Percentiles rank a stretch among this genome's conserved stretches.
Conservation (phyloP, 2,888 invertebrate genomes). For the Sepioteuthis lessoniana region DNA sequence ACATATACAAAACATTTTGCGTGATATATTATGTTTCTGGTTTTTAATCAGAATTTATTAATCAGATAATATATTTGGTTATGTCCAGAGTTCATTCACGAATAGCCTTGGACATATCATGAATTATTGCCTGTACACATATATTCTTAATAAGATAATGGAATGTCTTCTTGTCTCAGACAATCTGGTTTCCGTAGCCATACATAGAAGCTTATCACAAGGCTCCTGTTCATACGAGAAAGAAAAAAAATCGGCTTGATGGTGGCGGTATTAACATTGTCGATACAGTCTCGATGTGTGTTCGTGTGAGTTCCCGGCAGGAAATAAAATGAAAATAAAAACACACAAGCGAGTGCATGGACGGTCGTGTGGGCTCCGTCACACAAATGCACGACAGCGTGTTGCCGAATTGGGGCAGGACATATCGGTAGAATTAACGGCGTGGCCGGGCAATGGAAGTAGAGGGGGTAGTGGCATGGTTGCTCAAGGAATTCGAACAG, state of each 20-base stretch:
- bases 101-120: background rate
- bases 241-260: background rate
- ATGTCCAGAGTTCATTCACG: no score
- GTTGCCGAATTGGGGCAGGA: background rate
- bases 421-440: background rate
- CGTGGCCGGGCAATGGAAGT: background rate
- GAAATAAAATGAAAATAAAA: background rate
- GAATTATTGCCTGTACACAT: background rate
- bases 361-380: background rate
- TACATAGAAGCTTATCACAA: background rate
- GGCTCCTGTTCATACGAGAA: background rate
- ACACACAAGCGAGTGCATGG: background rate
- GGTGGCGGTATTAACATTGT: background rate
- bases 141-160: background rate
- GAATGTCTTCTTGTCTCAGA: background rate
- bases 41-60: no score
- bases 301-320: slow-evolving; percentile 7
- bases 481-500: slow-evolving; percentile 15
- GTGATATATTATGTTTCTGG: no score
- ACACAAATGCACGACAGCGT: background rate
- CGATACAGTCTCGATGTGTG: background rate
- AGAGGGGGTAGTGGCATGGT: background rate
- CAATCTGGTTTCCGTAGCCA: background rate
- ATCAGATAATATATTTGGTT: no score
- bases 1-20: no score